These are phyloP conservation scores for Orius laevigatus DNA, from an alignment of 1,140 invertebrate genomes.

Conservation along the genomic window DNA sequence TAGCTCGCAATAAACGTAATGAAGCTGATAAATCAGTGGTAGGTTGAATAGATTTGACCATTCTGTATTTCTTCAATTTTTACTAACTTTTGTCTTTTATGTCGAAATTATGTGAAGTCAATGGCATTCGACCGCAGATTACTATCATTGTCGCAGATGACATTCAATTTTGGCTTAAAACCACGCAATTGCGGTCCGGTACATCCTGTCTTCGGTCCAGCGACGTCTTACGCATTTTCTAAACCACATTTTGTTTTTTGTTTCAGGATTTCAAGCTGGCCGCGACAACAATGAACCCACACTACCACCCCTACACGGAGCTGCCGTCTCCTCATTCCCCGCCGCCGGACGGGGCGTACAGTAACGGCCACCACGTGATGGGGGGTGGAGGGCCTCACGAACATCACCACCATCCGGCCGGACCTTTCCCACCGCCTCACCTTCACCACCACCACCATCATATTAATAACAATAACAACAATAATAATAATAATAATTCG, in stretches of 20 bases:
- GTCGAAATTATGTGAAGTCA: too few relatives aligned
- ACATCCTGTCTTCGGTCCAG: too few relatives aligned
- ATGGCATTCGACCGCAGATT: too few relatives aligned
- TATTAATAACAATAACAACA: constrained; percentile 20
- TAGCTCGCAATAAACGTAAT: too few relatives aligned
- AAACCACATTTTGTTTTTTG: constrained; percentile 2
- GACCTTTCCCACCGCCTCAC: constrained; percentile 17
- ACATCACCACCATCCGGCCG: constrained; percentile 16
- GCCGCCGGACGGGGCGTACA: constrained; percentile 15
- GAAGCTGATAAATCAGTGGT: too few relatives aligned
- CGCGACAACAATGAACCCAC: constrained; percentile 24
- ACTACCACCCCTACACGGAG: constrained; percentile 24
- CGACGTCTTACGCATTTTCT: too few relatives aligned
- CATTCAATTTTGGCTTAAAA: too few relatives aligned
- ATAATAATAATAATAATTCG: constrained; percentile 14
- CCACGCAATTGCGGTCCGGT: too few relatives aligned
- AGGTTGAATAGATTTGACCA: too few relatives aligned
- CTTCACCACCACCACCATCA: constrained; percentile 19
- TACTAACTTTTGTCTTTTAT: too few relatives aligned
- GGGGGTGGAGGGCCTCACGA: constrained; percentile 10
- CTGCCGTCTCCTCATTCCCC: constrained; percentile 22
- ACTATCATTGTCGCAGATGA: too few relatives aligned
- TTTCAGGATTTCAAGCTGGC: constrained; percentile 23
- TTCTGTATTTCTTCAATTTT: too few relatives aligned
- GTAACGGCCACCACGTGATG: constrained; percentile 19